Evolutionary conservation across 2,113 vertebrate genomes (phyloP).

Genomic region (Mastomys natalensis): DNA sequence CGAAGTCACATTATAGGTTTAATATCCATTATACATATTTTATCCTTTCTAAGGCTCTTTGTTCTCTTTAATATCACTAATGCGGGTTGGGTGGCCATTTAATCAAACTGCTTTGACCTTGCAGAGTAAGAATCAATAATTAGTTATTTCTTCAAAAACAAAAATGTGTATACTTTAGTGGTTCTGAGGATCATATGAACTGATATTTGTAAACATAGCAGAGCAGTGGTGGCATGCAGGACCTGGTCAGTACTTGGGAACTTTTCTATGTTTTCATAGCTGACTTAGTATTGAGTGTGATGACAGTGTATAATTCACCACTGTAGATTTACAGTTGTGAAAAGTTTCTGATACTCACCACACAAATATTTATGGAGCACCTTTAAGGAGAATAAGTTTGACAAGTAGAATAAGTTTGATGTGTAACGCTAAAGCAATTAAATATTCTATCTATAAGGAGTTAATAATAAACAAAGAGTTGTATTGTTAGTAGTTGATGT

Average conservation of each 20-base stretch:
- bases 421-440: background rate
- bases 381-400: background rate
- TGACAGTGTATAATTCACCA: background rate
- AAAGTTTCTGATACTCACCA: background rate
- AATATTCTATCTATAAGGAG: background rate
- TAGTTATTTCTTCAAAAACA: constrained; percentile 16
- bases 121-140: background rate
- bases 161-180: background rate
- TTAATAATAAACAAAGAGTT: background rate
- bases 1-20: background rate
- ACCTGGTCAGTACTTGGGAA: background rate
- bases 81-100: background rate
- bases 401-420: background rate
- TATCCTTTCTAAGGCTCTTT: background rate
- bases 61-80: background rate
- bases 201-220: background rate
- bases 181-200: background rate
- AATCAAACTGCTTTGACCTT: background rate
- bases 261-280: background rate
- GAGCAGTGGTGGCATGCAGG: background rate
- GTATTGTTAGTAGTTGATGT: background rate
- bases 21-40: background rate
- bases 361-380: background rate
- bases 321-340: background rate
- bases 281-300: background rate